Conservation (phyloP, 2,888 invertebrate genomes). For the Beris chalybata region DNA sequence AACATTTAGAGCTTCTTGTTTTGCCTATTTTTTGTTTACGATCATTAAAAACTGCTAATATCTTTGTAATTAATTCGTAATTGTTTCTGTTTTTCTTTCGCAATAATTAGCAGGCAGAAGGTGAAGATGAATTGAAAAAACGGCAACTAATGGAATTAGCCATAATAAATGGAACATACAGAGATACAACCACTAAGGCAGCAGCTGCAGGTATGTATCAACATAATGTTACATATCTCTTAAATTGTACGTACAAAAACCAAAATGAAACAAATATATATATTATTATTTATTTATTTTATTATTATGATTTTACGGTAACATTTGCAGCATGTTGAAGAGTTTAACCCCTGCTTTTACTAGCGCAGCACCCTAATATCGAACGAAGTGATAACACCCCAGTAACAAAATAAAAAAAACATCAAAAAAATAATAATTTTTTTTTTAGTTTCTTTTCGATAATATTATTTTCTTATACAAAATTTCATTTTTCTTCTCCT, state of each 20-base stretch:
- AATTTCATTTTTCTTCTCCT: conserved; percentile 23
- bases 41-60: conserved; percentile 8
- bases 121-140: conserved; percentile 99
- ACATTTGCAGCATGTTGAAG: conserved; percentile 20
- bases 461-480: conserved; percentile 4
- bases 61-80: conserved; percentile 34
- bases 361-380: conserved; percentile 5
- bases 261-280: background rate
- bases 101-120: conserved; percentile 87
- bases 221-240: background rate
- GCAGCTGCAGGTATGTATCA: conserved; percentile 73
- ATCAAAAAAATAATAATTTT: conserved; percentile 22
- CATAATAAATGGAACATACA: conserved; percentile 99
- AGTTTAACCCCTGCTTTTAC: conserved; percentile 12
- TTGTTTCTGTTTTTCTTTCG: conserved; percentile 33
- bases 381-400: background rate
- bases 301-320: conserved; percentile 17
- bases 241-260: conserved; percentile 3
- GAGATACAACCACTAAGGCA: conserved; percentile 91
- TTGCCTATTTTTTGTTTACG: conserved; percentile 34
- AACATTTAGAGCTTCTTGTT: too few relatives aligned
- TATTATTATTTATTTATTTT: conserved; percentile 8
- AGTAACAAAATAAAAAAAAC: conserved; percentile 1
- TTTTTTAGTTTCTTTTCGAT: conserved; percentile 25
- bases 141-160: conserved; percentile 99